Evolutionary conservation across 2,797 vertebrate species (phyloP).

Genomic region (Emydoidea blandingii): DNA sequence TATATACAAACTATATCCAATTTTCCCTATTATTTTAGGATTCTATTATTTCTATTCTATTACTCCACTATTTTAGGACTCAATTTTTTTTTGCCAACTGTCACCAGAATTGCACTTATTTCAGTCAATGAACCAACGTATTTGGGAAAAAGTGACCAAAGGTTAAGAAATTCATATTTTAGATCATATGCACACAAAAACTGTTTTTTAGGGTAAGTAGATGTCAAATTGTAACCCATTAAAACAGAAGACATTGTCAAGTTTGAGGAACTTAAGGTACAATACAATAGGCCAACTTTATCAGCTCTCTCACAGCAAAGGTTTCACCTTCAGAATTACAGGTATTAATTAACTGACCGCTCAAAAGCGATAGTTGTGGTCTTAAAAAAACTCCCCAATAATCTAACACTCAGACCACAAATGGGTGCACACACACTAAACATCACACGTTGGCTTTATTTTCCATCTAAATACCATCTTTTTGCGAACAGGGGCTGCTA

Average conservation of each 20-base stretch:
- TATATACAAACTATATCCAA: neutral
- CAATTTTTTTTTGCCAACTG: neutral
- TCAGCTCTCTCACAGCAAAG: neutral
- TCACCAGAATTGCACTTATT: neutral
- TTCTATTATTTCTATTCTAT: neutral
- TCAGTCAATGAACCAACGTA: neutral
- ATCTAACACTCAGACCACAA: fast-evolving
- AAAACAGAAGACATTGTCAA: neutral
- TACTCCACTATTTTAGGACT: neutral
- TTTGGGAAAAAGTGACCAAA: neutral
- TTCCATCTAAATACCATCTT: neutral
- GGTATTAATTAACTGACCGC: neutral
- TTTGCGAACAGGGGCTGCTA: no score
- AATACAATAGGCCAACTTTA: neutral
- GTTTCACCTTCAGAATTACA: neutral
- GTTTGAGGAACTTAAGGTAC: neutral
- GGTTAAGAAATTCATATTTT: neutral
- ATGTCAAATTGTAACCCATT: neutral
- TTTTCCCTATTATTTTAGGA: neutral
- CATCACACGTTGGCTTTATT: neutral
- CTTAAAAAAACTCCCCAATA: neutral
- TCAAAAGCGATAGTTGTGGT: neutral
- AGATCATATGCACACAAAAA: neutral
- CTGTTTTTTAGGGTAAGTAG: neutral
- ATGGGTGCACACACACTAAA: fast-evolving